Evolutionary conservation across 2,797 vertebrate genomes (phyloP).

Genomic region (Ctenopoma multispine): DNA sequence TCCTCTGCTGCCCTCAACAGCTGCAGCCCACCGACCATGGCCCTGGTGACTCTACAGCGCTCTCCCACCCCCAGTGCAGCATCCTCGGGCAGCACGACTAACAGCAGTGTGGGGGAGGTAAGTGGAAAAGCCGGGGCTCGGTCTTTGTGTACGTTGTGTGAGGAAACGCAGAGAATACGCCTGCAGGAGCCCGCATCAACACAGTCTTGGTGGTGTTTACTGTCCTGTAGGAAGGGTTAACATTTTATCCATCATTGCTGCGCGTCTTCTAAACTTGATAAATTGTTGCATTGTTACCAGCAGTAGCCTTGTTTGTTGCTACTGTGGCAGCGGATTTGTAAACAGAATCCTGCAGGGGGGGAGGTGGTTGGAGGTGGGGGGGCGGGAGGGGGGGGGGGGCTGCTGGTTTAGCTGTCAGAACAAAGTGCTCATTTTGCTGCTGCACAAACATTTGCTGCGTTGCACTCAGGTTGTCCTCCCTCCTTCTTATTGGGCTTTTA

Average conservation of each 20-base stretch:
- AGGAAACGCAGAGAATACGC: conserved; percentile 50
- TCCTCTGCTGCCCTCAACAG: conserved; percentile 46
- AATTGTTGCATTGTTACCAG: conserved; percentile 31
- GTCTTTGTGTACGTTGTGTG: conserved; percentile 46
- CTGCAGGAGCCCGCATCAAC: conserved; percentile 6
- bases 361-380: background rate
- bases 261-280: conserved; percentile 24
- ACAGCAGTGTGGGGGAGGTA: conserved; percentile 91
- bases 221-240: conserved; percentile 17
- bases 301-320: conserved; percentile 48
- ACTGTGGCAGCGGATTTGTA: conserved; percentile 70
- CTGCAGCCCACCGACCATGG: conserved; percentile 83
- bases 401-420: conserved; percentile 69
- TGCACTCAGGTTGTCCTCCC: conserved; percentile 52
- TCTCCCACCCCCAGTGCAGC: conserved; percentile 92
- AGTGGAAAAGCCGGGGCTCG: conserved; percentile 68
- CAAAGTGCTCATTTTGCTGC: conserved; percentile 72
- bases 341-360: conserved; percentile 72
- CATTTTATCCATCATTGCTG: conserved; percentile 4
- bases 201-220: conserved; percentile 19
- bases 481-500: conserved; percentile 33
- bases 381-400: conserved; percentile 17
- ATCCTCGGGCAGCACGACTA: conserved; percentile 89
- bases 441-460: conserved; percentile 58
- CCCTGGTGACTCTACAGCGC: conserved; percentile 95